Evolutionary conservation across 2,113 vertebrate species (phyloP), one percentile per base, ranked within the genome.

Genomic region (Microcebus lehilahytsara): DNA sequence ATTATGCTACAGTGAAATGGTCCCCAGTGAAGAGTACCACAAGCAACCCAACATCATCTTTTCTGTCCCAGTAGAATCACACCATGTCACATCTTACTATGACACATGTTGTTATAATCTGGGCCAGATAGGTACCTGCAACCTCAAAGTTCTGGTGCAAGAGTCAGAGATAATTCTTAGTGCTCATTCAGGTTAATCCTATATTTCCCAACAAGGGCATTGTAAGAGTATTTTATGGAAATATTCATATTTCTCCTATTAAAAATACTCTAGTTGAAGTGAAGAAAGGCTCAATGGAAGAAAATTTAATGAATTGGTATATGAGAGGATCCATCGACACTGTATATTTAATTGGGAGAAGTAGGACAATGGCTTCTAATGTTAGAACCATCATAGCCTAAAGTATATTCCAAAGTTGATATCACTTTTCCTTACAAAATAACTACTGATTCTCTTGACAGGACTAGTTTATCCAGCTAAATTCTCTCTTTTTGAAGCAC

Each of bases 351-450:
- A 69, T 9, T 17, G 0, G 3, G n/a, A 23, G 22, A 84, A 87
- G 20, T 87, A 60, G 22, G 34, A 79, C 30, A 64, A 23, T 71
- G 37, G 13, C 58, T 71, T 88, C n/a, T 64, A 85, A 46, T 37
- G 74, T 53, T 91, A 96, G 75, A 53, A 93, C 84, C 46, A 72
- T 60, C 22, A 56, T 12, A 60, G 6, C 14, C 34, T 78, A 19
- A 96, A 80, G 7, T 78, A 42, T 51, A 74, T 16, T 69, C 20
- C 17, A 88, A 27, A 64, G 9, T 53, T 30, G 2, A 49, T 66
- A n/a, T 23, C 71, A 77, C 9, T 69, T 78, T 95, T 84, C 80
- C 72, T 92, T 88, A 85, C 30, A 88, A 71, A 64, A 97, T 30
- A 20, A 37, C 60, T 46, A 86, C 66, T 85, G 66, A 56, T 80